These are phyloP conservation scores for Dicentrarchus labrax DNA, from an alignment of 2,113 vertebrate species.

Conservation along the genomic window DNA sequence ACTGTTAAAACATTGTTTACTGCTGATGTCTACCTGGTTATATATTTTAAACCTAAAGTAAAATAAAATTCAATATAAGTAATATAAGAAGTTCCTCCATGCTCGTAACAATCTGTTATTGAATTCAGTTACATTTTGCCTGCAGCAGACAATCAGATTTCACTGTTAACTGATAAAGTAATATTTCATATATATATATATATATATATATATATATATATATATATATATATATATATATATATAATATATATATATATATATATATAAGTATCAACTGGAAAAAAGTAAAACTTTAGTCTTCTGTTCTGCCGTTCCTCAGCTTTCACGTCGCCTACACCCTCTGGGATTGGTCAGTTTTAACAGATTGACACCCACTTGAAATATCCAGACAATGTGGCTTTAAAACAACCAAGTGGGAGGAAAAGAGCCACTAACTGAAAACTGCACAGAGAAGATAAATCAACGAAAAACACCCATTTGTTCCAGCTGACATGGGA, in stretches of 20 bases:
- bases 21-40: background rate
- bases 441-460: conserved; percentile 15
- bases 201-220: too few relatives aligned
- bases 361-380: background rate
- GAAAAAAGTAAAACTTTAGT: conserved; percentile 3
- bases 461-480: background rate
- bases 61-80: background rate
- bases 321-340: background rate
- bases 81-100: background rate
- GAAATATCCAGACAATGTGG: background rate
- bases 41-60: background rate
- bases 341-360: background rate
- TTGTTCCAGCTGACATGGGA: conserved; percentile 5
- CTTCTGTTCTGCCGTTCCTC: background rate
- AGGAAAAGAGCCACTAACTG: background rate
- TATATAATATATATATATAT: too few relatives aligned
- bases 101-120: background rate
- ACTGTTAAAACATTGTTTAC: background rate
- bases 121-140: conserved; percentile 20
- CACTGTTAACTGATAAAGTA: conserved; percentile 1
- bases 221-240: too few relatives aligned
- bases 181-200: conserved; percentile 15
- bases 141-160: conserved; percentile 5
- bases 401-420: background rate
- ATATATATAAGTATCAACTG: conserved; percentile 13